A percentile compares a stretch with the other conserved stretches of the same genome.
phyloP scores from a whole-genome alignment of 23 tunicate genomes.

The Ascidia mentula region DNA sequence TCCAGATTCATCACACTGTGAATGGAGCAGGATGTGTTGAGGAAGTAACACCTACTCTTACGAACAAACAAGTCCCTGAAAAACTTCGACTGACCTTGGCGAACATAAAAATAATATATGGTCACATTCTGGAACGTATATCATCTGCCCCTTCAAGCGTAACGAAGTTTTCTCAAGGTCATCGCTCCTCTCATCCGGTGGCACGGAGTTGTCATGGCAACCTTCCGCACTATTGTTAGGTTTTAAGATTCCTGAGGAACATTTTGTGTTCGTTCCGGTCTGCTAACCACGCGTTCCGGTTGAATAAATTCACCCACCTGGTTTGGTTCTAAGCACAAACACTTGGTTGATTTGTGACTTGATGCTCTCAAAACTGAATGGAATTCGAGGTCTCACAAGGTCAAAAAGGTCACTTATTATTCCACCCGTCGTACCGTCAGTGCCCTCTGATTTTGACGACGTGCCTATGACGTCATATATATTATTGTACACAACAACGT shows the following conservation, averaged over 20 bases:
- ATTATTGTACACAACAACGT: background rate
- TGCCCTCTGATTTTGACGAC: background rate
- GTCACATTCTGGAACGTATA: constrained; percentile 72
- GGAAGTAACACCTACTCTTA: background rate
- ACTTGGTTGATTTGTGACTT: constrained; percentile 92
- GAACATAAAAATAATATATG: constrained; percentile 87
- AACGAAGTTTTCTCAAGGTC: constrained; percentile 35
- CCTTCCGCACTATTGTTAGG: too few species aligned
- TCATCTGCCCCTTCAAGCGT: constrained; percentile 90
- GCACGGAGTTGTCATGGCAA: too few species aligned
- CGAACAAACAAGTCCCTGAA: background rate
- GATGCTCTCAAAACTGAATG: constrained; percentile 61
- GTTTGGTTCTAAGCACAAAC: constrained; percentile 78
- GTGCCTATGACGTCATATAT: background rate
- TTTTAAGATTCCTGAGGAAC: too few species aligned
- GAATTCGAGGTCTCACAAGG: constrained; percentile 70
- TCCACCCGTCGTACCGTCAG: background rate
- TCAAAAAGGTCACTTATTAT: constrained; percentile 69
- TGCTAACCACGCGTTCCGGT: too few species aligned
- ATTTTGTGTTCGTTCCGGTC: too few species aligned
- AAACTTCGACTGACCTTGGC: constrained; percentile 68
- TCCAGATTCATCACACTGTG: constrained; percentile 85
- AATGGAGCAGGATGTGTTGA: background rate
- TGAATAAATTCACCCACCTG: constrained; percentile 59
- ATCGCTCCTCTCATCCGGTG: too few species aligned